Evolutionary conservation across 2,888 invertebrate genomes (phyloP).

Genomic region (Colostygia pectinataria): DNA sequence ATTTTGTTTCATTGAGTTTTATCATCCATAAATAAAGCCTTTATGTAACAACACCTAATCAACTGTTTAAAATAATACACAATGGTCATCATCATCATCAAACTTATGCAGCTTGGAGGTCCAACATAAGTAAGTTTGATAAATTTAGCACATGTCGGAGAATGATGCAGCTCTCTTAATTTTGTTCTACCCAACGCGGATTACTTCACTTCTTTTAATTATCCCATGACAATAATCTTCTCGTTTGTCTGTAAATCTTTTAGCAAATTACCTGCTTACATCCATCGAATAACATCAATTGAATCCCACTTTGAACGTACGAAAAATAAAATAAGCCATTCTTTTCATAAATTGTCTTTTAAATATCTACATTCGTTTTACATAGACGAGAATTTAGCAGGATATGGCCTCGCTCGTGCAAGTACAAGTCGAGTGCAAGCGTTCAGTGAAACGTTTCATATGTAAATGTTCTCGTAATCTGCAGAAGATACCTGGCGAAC

Average conservation of each 20-base stretch:
- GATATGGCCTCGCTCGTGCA: constrained; percentile 55
- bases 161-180: too few relatives aligned
- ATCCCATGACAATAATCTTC: too few relatives aligned
- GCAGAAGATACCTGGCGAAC: constrained; percentile 57
- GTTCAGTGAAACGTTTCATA: constrained; percentile 76
- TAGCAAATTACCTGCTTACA: constrained; percentile 3
- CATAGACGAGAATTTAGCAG: constrained; percentile 53
- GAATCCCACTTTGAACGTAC: constrained; percentile 40
- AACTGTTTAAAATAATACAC: too few relatives aligned
- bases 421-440: constrained; percentile 67
- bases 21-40: constrained; percentile 29
- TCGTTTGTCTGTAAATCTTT: too few relatives aligned
- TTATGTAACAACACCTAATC: too few relatives aligned
- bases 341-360: constrained; percentile 42
- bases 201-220: too few relatives aligned
- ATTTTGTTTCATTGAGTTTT: constrained; percentile 43
- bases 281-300: constrained; percentile 28
- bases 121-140: too few relatives aligned
- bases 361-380: constrained; percentile 53
- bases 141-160: too few relatives aligned
- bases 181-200: too few relatives aligned
- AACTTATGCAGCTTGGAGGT: too few relatives aligned
- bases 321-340: constrained; percentile 43
- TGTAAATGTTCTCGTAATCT: constrained; percentile 78
- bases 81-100: too few relatives aligned